Conservation (phyloP, 2,797 vertebrate species). For the Clamator glandarius region DNA sequence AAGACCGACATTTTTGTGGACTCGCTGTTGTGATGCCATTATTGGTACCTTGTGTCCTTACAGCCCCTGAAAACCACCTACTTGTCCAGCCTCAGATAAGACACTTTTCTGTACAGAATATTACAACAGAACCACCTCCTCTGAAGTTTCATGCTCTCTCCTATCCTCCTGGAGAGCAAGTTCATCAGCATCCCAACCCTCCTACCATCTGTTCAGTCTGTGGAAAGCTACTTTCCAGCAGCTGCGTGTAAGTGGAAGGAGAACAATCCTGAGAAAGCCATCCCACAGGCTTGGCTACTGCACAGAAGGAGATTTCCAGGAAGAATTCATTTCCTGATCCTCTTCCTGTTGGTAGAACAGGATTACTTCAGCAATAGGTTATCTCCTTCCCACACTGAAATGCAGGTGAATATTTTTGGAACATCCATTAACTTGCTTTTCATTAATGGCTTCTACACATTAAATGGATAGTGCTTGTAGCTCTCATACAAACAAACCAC, state of each 20-base stretch:
- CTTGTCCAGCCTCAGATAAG: not conserved
- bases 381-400: not conserved
- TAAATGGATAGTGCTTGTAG: not conserved
- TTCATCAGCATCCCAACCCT: not conserved
- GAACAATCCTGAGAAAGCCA: slow-evolving; percentile 11
- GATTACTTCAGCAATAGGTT: not conserved
- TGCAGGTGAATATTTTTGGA: not conserved
- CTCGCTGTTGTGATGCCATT: not conserved
- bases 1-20: not conserved
- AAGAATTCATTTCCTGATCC: not conserved
- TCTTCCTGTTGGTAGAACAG: not conserved
- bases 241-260: not conserved
- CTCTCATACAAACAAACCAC: not conserved
- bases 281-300: not conserved
- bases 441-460: not conserved
- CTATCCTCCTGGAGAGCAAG: not conserved
- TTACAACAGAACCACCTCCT: not conserved
- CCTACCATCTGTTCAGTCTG: not conserved
- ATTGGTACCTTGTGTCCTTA: not conserved
- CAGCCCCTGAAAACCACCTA: not conserved
- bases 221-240: not conserved
- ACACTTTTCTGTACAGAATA: not conserved
- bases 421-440: not conserved
- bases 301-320: slow-evolving; percentile 23
- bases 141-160: not conserved